Conservation (phyloP, 92 coral and sea anemone genomes). For the Zoanthus gigantus region DNA sequence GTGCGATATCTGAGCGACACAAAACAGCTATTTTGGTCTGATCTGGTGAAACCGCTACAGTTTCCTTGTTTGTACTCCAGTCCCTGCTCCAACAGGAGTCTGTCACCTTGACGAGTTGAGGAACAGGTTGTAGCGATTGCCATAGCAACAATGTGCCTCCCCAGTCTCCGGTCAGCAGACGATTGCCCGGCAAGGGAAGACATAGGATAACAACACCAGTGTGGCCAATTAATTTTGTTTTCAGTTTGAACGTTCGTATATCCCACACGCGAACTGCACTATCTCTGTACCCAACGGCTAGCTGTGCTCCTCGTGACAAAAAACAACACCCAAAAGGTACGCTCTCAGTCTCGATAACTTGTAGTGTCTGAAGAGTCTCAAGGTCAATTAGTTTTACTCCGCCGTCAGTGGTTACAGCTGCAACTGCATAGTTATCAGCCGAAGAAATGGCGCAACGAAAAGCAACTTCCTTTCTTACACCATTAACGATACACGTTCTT, state of each 20-base stretch:
- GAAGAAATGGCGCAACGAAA: slow-evolving; percentile 31
- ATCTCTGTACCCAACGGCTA: slow-evolving; percentile 48
- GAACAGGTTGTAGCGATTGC: background rate
- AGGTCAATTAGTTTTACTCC: slow-evolving; percentile 35
- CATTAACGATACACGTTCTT: background rate
- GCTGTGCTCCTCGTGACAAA: slow-evolving; percentile 25
- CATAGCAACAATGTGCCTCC: slow-evolving; percentile 34
- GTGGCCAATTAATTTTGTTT: background rate
- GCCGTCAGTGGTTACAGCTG: slow-evolving; percentile 25
- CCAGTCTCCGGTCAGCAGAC: slow-evolving; percentile 43
- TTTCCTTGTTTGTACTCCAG: slow-evolving; percentile 10
- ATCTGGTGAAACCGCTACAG: slow-evolving; percentile 33
- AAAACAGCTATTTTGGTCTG: slow-evolving; percentile 22
- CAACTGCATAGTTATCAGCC: background rate
- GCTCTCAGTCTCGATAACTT: background rate
- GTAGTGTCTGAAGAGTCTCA: slow-evolving; percentile 22
- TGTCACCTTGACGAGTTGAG: background rate
- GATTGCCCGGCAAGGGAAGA: background rate
- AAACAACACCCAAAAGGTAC: slow-evolving; percentile 32
- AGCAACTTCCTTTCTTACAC: background rate
- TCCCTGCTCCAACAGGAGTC: slow-evolving; percentile 20
- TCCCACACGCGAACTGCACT: slow-evolving; percentile 38
- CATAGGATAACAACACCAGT: slow-evolving; percentile 27
- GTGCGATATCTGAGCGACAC: background rate
- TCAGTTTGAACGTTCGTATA: background rate